Evolutionary conservation across 2,113 vertebrate species (phyloP), one percentile per base, ranked within the genome.

Genomic region (Orycteropus afer): DNA sequence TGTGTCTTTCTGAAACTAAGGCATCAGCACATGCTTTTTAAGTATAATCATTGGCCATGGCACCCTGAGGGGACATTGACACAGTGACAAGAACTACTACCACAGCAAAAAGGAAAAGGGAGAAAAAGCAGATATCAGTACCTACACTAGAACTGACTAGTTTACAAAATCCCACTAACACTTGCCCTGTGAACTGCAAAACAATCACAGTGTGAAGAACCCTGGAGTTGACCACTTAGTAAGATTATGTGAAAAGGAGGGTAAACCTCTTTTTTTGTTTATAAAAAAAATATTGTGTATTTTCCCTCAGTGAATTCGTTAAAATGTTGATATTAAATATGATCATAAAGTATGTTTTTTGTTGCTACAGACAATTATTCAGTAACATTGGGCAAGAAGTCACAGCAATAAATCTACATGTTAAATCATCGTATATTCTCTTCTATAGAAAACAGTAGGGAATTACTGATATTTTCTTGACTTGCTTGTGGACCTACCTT

Each of bases 281-380:
- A 73, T 13, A 85, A 81, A 81, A 22, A 85, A 81, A 81, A 22
- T 63, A 67, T 51, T 86, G 88, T 80, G 49, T 59, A 79, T 80
- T 57, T 88, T 69, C 29, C n/a, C 37, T 5, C n/a, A 5, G 51
- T 90, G 45, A 94, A 53, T 81, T 78, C 45, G 89, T 80, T 77
- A 73, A 95, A 78, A 85, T 90, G 15, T 93, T 80, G 59, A 55
- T 27, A n/a, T n/a, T n/a, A n/a, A n/a, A n/a, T 93, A 42, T 81
- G 32, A 77, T 73, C 6, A 17, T 53, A 73, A 87, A 86, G 34
- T n/a, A 42, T 61, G 32, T 42, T 88, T 93, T 93, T 77, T 65
- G n/a, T 17, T 63, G 9, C 20, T 32, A 20, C 5, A 49, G 25
- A 61, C 45, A 69, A 61, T 83, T 47, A 74, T 37, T 81, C 18